Conservation (phyloP, 1,140 invertebrate species). For the Pogonognathellus flavescens region DNA sequence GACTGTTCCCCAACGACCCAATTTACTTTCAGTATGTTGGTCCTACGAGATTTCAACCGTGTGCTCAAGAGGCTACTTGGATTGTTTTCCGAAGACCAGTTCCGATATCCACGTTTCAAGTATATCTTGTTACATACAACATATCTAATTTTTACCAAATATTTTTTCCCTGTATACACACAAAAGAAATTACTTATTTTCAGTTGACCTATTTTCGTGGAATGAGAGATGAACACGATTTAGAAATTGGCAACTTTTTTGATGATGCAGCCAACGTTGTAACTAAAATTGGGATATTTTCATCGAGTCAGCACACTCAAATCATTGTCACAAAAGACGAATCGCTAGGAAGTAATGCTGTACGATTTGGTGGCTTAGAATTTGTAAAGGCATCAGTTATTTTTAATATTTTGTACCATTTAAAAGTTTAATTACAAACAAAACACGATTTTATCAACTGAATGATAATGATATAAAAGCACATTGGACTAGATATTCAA, state of each 20-base stretch:
- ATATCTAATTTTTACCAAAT: not conserved
- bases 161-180: not conserved
- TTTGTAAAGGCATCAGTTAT: not conserved
- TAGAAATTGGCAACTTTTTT: not conserved
- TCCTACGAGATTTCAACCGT: not conserved
- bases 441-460: not conserved
- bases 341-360: not conserved
- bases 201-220: slow-evolving; percentile 26
- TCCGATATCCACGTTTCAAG: slow-evolving; percentile 1
- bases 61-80: slow-evolving; percentile 4
- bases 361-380: too few species aligned
- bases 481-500: too few species aligned
- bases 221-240: not conserved
- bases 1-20: not conserved
- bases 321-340: not conserved
- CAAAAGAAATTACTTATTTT: not conserved
- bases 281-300: not conserved
- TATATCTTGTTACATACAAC: not conserved
- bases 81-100: slow-evolving; percentile 26
- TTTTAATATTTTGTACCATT: not conserved
- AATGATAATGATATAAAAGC: not conserved
- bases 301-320: slow-evolving; percentile 10
- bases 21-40: slow-evolving; percentile 22
- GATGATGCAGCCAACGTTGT: not conserved
- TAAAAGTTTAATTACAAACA: not conserved